A percentile compares a stretch with the other conserved stretches of the same genome.
phyloP scores from a whole-genome alignment of 2,888 invertebrate genomes.

The Vanessa cardui region DNA sequence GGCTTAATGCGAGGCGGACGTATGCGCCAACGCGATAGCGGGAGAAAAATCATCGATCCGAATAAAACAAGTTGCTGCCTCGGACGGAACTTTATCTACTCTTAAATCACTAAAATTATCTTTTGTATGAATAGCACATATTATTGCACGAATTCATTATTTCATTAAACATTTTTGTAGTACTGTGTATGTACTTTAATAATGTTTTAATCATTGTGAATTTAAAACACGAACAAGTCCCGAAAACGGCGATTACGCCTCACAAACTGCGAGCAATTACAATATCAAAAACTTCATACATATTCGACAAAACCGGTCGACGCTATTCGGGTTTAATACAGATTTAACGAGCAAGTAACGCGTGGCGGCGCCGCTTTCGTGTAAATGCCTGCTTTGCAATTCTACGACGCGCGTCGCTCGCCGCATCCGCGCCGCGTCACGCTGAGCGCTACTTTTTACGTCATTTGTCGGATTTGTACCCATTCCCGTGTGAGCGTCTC shows the following conservation, averaged over 20 bases:
- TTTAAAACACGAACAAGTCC: too few relatives aligned
- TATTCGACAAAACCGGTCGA: slow-evolving; percentile 11
- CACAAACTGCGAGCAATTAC: not conserved
- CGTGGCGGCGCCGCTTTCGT: slow-evolving; percentile 8
- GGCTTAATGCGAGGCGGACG: slow-evolving; percentile 31
- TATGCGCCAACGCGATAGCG: slow-evolving; percentile 27
- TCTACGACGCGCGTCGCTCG: slow-evolving; percentile 12
- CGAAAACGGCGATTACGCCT: not conserved
- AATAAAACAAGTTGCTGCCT: not conserved
- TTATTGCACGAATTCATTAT: too few relatives aligned
- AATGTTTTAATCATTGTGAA: too few relatives aligned
- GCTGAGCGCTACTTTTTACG: slow-evolving; percentile 20
- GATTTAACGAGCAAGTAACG: slow-evolving; percentile 20
- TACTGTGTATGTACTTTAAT: too few relatives aligned
- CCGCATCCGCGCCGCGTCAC: not conserved
- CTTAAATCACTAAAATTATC: too few relatives aligned
- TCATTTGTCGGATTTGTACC: slow-evolving; percentile 18
- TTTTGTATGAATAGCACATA: too few relatives aligned
- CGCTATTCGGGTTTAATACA: slow-evolving; percentile 18
- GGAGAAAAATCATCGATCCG: slow-evolving; percentile 26
- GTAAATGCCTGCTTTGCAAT: slow-evolving; percentile 34
- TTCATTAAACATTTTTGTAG: too few relatives aligned
- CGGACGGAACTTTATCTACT: not conserved
- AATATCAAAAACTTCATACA: slow-evolving; percentile 12
- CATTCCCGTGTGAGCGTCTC: not conserved